phyloP scores from a whole-genome alignment of 2,113 vertebrate genomes.

The Chaetops frenatus region DNA sequence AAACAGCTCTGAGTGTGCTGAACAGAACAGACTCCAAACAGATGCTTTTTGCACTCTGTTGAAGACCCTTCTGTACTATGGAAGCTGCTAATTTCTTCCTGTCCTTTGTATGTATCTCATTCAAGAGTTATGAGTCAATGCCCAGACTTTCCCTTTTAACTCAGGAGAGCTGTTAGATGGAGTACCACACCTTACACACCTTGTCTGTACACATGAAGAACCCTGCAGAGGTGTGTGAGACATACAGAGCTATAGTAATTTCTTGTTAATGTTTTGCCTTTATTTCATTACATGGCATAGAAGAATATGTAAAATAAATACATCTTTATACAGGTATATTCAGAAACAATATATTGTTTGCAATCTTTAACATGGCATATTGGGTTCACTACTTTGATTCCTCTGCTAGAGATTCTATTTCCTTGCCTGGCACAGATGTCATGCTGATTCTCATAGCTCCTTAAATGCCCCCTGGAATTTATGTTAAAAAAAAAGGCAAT shows the following conservation, averaged over 20 bases:
- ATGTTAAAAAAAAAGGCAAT: not conserved
- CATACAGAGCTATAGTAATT: not conserved
- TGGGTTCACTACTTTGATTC: not conserved
- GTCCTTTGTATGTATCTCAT: not conserved
- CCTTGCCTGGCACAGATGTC: not conserved
- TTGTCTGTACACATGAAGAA: not conserved
- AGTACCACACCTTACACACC: not conserved
- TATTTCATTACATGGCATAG: not conserved
- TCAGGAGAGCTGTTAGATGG: not conserved
- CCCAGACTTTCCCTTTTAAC: not conserved
- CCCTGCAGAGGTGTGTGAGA: not conserved
- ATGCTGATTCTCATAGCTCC: not conserved
- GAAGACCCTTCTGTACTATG: not conserved
- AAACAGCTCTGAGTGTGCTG: not conserved
- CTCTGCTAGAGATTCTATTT: not conserved
- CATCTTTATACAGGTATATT: not conserved
- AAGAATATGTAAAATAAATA: not conserved
- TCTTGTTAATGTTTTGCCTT: not conserved
- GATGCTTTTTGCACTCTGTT: not conserved
- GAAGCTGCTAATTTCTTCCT: not conserved
- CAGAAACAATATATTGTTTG: not conserved
- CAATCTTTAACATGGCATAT: not conserved
- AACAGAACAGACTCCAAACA: not conserved
- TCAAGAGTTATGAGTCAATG: not conserved
- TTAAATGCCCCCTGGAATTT: not conserved